Evolutionary conservation across 2,797 vertebrate species (phyloP).

Genomic region (Gambusia yucatana): DNA sequence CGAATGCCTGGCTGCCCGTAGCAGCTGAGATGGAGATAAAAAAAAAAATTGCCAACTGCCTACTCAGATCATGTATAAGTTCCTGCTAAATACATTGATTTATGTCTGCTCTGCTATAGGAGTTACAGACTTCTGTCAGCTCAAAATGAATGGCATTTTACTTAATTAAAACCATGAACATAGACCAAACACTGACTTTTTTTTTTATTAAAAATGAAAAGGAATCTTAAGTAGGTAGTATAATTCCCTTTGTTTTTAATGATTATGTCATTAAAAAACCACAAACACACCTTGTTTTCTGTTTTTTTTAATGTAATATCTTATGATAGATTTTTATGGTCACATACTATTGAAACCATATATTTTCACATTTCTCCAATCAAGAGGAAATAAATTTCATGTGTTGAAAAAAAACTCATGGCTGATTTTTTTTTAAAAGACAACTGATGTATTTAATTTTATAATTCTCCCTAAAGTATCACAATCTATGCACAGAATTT

Average conservation of each 20-base stretch:
- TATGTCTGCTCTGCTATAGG: conserved; percentile 36
- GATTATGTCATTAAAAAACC: conserved; percentile 7
- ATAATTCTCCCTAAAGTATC: neutral
- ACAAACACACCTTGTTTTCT: neutral
- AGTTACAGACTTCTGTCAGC: conserved; percentile 22
- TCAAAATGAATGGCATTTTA: conserved; percentile 24
- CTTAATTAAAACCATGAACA: conserved; percentile 21
- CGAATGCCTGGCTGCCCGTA: conserved; percentile 63
- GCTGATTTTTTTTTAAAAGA: neutral
- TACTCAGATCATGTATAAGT: conserved; percentile 67
- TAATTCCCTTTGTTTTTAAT: conserved; percentile 33
- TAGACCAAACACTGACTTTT: conserved; percentile 18
- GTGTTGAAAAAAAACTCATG: too few relatives aligned
- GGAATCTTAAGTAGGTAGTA: conserved; percentile 30
- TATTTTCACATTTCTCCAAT: too few relatives aligned
- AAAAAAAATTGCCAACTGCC: conserved; percentile 65
- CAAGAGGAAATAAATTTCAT: too few relatives aligned
- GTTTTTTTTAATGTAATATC: neutral
- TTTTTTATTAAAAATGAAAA: conserved; percentile 28
- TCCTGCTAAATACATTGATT: conserved; percentile 51
- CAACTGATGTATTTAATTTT: neutral
- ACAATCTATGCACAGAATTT: neutral
- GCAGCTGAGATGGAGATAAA: conserved; percentile 67
- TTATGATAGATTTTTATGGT: neutral
- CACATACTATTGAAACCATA: neutral